These are phyloP conservation scores for Anadara kagoshimensis DNA, from an alignment of 1,140 invertebrate genomes.

Conservation along the genomic window DNA sequence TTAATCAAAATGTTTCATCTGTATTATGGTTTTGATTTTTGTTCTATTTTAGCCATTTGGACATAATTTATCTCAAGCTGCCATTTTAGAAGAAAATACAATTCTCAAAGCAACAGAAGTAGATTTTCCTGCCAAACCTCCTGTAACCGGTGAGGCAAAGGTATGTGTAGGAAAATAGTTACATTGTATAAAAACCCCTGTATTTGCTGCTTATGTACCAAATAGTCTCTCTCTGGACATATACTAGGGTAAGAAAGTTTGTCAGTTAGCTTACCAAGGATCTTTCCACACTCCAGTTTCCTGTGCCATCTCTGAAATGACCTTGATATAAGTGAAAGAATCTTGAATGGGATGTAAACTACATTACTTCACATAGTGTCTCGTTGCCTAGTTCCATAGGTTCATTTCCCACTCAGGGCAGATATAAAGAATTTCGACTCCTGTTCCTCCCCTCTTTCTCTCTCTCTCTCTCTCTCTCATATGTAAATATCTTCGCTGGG, in stretches of 20 bases:
- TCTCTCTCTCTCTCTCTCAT: too few species aligned
- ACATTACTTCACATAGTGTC: too few species aligned
- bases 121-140: conserved; percentile 98
- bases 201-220: background rate
- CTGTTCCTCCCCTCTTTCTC: too few species aligned
- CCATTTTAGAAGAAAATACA: conserved; percentile 99
- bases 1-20: too few species aligned
- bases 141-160: conserved; percentile 98
- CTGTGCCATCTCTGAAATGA: background rate
- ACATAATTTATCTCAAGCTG: conserved; percentile 99
- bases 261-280: background rate
- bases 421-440: too few species aligned
- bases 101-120: conserved; percentile 99
- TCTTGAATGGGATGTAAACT: too few species aligned
- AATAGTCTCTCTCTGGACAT: background rate
- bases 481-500: too few species aligned
- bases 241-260: background rate
- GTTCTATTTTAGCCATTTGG: conserved; percentile 88
- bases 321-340: too few species aligned
- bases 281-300: background rate
- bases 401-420: too few species aligned
- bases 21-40: background rate
- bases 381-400: too few species aligned
- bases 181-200: background rate
- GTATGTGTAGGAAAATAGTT: conserved; percentile 65